These are phyloP conservation scores for Cryptocephalus moraei DNA, from an alignment of 2,888 invertebrate genomes.

Conservation along the genomic window DNA sequence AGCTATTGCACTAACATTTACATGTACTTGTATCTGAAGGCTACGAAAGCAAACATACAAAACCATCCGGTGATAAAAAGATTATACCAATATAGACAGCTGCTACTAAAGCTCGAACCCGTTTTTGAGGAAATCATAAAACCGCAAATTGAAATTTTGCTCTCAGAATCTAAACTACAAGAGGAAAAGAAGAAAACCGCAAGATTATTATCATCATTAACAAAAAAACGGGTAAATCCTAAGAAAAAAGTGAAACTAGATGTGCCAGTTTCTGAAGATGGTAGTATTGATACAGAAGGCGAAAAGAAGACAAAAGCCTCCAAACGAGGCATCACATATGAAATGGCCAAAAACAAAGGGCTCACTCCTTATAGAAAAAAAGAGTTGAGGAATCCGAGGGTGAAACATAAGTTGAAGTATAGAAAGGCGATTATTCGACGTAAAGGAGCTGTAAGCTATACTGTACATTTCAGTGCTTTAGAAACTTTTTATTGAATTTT, in stretches of 20 bases:
- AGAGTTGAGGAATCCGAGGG: slow-evolving; percentile 87
- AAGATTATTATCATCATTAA: slow-evolving; percentile 21
- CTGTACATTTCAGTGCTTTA: not conserved
- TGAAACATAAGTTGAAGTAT: slow-evolving; percentile 88
- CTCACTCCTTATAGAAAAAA: slow-evolving; percentile 85
- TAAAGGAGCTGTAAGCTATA: slow-evolving; percentile 70
- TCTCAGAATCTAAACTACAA: slow-evolving; percentile 24
- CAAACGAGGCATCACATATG: slow-evolving; percentile 81
- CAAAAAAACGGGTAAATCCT: slow-evolving; percentile 7
- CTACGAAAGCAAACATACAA: slow-evolving; percentile 57
- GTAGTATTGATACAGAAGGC: slow-evolving; percentile 30
- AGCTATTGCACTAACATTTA: slow-evolving; percentile 81
- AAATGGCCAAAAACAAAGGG: slow-evolving; percentile 95
- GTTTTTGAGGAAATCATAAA: slow-evolving; percentile 57
- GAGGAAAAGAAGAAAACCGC: slow-evolving; percentile 35
- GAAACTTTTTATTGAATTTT: not conserved
- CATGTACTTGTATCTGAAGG: slow-evolving; percentile 77
- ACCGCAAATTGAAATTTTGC: slow-evolving; percentile 55
- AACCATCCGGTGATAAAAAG: slow-evolving; percentile 86
- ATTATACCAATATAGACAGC: slow-evolving; percentile 68
- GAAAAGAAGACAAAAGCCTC: slow-evolving; percentile 34
- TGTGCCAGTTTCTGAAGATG: slow-evolving; percentile 20
- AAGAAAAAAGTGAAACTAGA: slow-evolving; percentile 19
- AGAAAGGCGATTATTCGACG: slow-evolving; percentile 85
- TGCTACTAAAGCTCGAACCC: slow-evolving; percentile 63